phyloP scores from a whole-genome alignment of 2,797 vertebrate species.

The Clarias platycephalus region DNA sequence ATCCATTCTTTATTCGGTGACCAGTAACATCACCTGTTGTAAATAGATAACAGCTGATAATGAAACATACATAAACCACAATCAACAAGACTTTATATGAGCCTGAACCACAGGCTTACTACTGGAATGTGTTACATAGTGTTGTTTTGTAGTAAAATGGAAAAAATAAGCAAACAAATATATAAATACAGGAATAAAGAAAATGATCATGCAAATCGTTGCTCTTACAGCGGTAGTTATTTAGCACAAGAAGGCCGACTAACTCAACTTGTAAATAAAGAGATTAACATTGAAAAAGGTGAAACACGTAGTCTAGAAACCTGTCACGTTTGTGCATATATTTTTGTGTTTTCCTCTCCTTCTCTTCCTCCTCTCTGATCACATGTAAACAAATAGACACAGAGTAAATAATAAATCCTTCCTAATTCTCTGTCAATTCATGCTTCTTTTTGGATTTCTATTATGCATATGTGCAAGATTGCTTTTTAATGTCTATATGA shows the following conservation, averaged over 20 bases:
- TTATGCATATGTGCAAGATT: conserved; percentile 80
- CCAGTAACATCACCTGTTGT: conserved; percentile 55
- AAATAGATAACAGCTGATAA: conserved; percentile 41
- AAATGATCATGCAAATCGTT: conserved; percentile 70
- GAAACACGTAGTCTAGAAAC: conserved; percentile 80
- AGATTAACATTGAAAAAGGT: conserved; percentile 76
- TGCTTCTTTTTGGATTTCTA: conserved; percentile 76
- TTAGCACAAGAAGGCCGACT: conserved; percentile 79
- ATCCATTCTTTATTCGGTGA: conserved; percentile 46
- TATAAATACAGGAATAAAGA: conserved; percentile 34
- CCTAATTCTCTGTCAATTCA: conserved; percentile 72
- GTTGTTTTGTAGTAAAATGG: conserved; percentile 75
- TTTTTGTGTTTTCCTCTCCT: conserved; percentile 75
- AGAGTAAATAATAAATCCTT: conserved; percentile 65
- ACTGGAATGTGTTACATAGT: conserved; percentile 81
- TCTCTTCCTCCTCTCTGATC: conserved; percentile 72
- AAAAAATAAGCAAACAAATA: conserved; percentile 31
- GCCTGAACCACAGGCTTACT: conserved; percentile 74
- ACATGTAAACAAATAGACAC: conserved; percentile 71
- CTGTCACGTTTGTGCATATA: conserved; percentile 80
- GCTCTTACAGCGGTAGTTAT: conserved; percentile 79
- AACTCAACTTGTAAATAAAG: conserved; percentile 81
- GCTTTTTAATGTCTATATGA: conserved; percentile 80
- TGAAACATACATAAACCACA: conserved; percentile 51
- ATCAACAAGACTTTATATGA: conserved; percentile 62